Evolutionary conservation across 2,888 invertebrate species (phyloP), one percentile per base, ranked within the genome.

Genomic region (Andrena hattorfiana): DNA sequence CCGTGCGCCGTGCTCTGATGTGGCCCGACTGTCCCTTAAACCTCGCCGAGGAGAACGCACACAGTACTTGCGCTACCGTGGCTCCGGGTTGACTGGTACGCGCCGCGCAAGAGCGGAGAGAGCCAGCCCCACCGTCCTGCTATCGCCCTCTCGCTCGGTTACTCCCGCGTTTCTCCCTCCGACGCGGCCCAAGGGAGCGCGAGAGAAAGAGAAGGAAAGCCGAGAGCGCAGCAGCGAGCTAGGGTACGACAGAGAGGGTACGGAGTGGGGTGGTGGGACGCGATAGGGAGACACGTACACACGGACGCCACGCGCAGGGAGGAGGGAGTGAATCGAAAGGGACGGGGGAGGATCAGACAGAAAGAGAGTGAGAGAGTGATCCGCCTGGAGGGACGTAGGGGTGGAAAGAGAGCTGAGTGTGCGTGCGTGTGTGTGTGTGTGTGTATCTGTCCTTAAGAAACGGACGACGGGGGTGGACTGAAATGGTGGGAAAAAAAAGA

Each of bases 41-140:
- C 85, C 16, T 42, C 42, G 42, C 76, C 75, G 69, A 71, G 83
- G 86, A 85, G 42, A 42, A 42, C 42, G 82, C 85, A 84, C 86
- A 89, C 90, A 91, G 91, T 92, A 92, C 89, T 92, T 92, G 91
- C 93, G 92, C 92, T 91, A 92, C 93, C 93, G 93, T 91, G 92
- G 92, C 93, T 93, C 92, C 92, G 92, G 91, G 93, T 93, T 93
- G 94, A 94, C 94, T 94, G 93, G 86, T 89, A 90, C 89, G 91
- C 89, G 91, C 90, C 91, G 93, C 93, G 93, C 93, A 93, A 93
- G 92, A 93, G 91, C 93, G 92, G 91, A 91, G 89, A 92, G 92
- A 93, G 93, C 93, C 93, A 93, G 92, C 93, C 93, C 94, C 93
- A 93, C 93, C 93, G 92, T 92, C 87, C 84, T 91, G 87, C 89